Evolutionary conservation across 2,888 invertebrate genomes (phyloP), one percentile per base, ranked within the genome.

Genomic region (Lasius fuliginosus): DNA sequence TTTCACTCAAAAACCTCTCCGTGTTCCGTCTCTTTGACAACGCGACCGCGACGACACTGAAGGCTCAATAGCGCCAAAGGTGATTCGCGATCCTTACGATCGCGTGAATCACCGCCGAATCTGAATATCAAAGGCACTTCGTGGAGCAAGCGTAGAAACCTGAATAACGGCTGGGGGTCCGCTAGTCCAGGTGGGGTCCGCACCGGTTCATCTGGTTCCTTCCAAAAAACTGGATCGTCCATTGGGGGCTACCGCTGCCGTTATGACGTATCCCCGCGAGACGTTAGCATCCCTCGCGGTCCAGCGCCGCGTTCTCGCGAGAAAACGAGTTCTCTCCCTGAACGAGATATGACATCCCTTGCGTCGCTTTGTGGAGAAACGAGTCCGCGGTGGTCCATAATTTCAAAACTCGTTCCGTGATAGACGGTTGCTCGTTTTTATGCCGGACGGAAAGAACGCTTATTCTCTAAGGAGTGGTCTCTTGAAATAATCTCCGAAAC

Each of bases 121-220:
- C 92, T 93, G 84, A 94, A 93, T 93, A 93, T 93, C 91, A 94
- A 93, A 92, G 87, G 86, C 87, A 85, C 87, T 82, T 76, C 73
- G 76, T 74, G 86, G 68, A 62, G 23, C 86, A 84, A 79, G 87
- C 79, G 23, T 83, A 77, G 88, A 92, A 94, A 94, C 93, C 90
- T 88, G 94, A 93, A 92, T 92, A 86, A 93, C 93, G 92, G 92
- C 93, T 94, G 94, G 94, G 94, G 94, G 94, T 94, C 94, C 89
- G 84, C 65, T 77, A 85, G 93, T 93, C 95, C 95, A 95, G 94
- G 95, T 95, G 94, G 95, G 95, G 94, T 94, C 94, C 82, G 60
- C 93, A 94, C 94, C 94, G 94, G 94, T 94, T 85, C 88, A 86
- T 92, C 94, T 89, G 91, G 92, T 93, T 91, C 86, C 85, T 91